Evolutionary conservation across 2,888 invertebrate species (phyloP), one percentile per base, ranked within the genome.

Genomic region (Ochropacha duplaris): DNA sequence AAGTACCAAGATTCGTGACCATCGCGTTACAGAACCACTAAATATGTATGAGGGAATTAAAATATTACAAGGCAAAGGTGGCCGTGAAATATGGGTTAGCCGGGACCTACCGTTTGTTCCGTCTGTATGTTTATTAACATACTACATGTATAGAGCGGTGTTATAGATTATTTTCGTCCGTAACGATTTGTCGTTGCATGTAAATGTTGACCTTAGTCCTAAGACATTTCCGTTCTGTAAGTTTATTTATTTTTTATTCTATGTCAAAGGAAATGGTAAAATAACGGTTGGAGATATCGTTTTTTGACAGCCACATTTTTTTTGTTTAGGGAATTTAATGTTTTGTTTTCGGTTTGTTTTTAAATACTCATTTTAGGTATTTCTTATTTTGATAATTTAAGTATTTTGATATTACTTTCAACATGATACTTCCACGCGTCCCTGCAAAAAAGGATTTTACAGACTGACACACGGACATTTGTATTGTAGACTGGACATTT

Each of bases 11-110:
- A 9, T 44, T 79, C 86, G 84, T 85, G 87, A 85, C 66, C 83
- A 81, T 78, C 77, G 81, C 75, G 74, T 76, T 74, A 74, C 73
- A 56, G 61, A 22, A 61, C 74, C 68, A 66, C 76, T 87, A 81
- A 85, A 88, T 88, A 88, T 88, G 83, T 82, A 88, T 88, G 86
- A 87, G 82, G 67, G 80, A 79, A 87, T 88, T 88, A 86, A 86
- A 87, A 85, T 85, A 84, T 80, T 81, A 84, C 82, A 78, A 79
- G 54, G 58, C 57, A 60, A 65, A 62, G 59, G 61, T 58, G 56
- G 59, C 44, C 36, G 54, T 56, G 58, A 55, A 55, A 55, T 55
- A 58, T 55, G 58, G 55, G 52, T 54, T 50, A 50, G 36, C 50
- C 36, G 54, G 39, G 34, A 50, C 28, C 50, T 56, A 28, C 49